Evolutionary conservation across 92 coral and sea anemone species (phyloP).

Genomic region (Bergia sp.): DNA sequence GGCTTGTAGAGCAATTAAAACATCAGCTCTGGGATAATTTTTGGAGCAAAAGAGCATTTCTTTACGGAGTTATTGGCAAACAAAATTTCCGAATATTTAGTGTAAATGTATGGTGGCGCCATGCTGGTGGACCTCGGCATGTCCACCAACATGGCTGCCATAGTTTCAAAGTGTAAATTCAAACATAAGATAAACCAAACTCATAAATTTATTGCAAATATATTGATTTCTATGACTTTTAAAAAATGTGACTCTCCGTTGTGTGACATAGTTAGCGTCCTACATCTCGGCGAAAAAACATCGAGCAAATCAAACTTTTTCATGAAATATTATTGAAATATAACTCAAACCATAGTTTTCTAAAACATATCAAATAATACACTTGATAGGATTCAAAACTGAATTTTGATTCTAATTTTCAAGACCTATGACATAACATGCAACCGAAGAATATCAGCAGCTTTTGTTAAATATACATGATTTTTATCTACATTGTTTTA

Average conservation of each 20-base stretch:
- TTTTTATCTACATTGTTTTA: too few species aligned
- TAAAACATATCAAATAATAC: too few species aligned
- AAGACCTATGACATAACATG: too few species aligned
- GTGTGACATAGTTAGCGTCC: conserved; percentile 34
- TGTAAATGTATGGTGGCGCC: not conserved
- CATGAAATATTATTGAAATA: not conserved
- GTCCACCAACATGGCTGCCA: conserved; percentile 6
- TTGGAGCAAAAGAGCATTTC: too few species aligned
- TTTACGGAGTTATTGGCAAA: conserved; percentile 37
- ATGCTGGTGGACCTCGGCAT: not conserved
- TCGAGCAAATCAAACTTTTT: conserved; percentile 33
- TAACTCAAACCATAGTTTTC: too few species aligned
- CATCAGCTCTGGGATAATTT: too few species aligned
- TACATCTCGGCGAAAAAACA: conserved; percentile 29
- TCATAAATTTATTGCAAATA: conserved; percentile 17
- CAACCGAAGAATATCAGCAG: conserved; percentile 2
- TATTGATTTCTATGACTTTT: conserved; percentile 37
- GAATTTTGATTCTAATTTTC: too few species aligned
- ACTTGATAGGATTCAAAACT: too few species aligned
- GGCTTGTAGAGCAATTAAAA: too few species aligned
- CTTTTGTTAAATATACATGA: not conserved
- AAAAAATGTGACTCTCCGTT: conserved; percentile 1
- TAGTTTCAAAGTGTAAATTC: conserved; percentile 14
- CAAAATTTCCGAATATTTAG: conserved; percentile 45
- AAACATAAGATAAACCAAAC: conserved; percentile 30